phyloP scores from a whole-genome alignment of 2,113 vertebrate genomes.

The Nycticebus coucang region DNA sequence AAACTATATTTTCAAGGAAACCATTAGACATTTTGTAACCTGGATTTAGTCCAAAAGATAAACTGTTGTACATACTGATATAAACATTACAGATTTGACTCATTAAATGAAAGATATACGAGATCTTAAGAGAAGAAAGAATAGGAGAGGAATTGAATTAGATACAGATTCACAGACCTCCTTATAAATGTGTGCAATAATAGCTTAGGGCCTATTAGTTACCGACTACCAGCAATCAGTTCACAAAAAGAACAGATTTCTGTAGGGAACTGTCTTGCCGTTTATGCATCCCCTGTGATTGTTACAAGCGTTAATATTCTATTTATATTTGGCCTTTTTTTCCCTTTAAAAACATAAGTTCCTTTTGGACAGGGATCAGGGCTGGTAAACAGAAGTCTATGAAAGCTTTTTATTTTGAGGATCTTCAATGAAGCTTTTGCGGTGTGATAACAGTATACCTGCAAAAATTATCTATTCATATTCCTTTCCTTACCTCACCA shows the following conservation, averaged over 20 bases:
- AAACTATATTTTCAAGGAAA: background rate
- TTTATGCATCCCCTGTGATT: background rate
- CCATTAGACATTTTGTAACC: background rate
- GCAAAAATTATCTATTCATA: background rate
- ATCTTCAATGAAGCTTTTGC: background rate
- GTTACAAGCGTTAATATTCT: background rate
- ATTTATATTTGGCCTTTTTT: background rate
- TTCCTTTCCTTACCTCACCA: no score
- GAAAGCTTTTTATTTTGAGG: conserved; percentile 4
- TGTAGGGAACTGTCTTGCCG: background rate
- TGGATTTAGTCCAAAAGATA: conserved; percentile 1
- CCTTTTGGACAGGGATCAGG: conserved; percentile 23
- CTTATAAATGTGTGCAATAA: background rate
- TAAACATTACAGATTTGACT: background rate
- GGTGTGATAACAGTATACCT: background rate
- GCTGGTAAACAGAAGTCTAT: background rate
- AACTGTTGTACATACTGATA: background rate
- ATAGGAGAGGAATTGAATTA: background rate
- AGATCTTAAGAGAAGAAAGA: background rate
- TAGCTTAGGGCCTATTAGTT: background rate
- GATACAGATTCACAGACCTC: conserved; percentile 3
- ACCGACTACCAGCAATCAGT: background rate
- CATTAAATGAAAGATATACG: background rate
- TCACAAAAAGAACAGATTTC: background rate
- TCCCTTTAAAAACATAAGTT: background rate